Evolutionary conservation across 2,113 vertebrate species (phyloP).

Genomic region (Mesembrinibis cayennensis): DNA sequence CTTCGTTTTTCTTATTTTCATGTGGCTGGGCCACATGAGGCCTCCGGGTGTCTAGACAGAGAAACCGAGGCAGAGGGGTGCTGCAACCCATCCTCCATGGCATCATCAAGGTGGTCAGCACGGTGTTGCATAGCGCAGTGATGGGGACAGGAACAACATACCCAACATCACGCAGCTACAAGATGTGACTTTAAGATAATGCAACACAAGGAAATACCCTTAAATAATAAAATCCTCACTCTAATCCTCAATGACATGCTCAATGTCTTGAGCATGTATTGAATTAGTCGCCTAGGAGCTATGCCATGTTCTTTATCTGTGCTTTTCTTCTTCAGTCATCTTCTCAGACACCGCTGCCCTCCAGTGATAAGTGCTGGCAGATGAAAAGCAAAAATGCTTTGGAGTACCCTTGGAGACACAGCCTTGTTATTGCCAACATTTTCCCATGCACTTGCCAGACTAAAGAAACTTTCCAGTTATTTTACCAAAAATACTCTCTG

Average conservation of each 20-base stretch:
- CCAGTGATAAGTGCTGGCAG: slow-evolving; percentile 37
- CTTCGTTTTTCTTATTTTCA: neutral
- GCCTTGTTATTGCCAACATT: neutral
- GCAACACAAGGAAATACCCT: neutral
- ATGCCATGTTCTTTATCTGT: neutral
- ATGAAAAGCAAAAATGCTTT: neutral
- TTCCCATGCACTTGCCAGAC: no score
- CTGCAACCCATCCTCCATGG: neutral
- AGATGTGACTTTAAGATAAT: neutral
- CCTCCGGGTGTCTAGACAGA: neutral
- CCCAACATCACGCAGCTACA: neutral
- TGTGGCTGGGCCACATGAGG: neutral
- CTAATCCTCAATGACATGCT: neutral
- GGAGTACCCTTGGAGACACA: neutral
- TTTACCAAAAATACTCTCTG: neutral
- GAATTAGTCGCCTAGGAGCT: neutral
- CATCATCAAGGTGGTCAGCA: accelerated
- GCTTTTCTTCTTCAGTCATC: neutral
- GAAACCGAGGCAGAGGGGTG: neutral
- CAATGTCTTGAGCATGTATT: neutral
- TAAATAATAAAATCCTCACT: neutral
- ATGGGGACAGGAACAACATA: neutral
- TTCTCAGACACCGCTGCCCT: slow-evolving; percentile 35
- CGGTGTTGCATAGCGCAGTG: accelerated
- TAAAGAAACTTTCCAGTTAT: neutral